Evolutionary conservation across 2,113 vertebrate genomes (phyloP).

Genomic region (Sander lucioperca): DNA sequence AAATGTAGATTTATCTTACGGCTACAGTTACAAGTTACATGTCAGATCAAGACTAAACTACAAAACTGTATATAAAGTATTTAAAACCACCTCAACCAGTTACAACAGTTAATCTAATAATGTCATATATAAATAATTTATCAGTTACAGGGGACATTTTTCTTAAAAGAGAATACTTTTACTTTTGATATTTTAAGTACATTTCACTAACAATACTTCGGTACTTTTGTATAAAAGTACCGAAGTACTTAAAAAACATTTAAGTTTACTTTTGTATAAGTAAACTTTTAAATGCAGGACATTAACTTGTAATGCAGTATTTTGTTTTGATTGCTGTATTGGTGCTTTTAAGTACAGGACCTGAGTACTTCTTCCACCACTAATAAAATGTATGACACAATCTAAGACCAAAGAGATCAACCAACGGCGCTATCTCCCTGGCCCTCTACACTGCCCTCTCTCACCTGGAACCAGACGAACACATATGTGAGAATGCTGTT

Average conservation of each 20-base stretch:
- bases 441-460: no score
- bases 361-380: neutral
- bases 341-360: neutral
- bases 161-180: neutral
- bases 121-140: neutral
- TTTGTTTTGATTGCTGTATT: no score
- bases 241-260: neutral
- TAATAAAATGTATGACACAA: neutral
- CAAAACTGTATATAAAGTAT: no score
- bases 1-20: no score
- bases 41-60: no score
- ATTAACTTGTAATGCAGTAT: neutral
- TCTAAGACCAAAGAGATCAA: neutral
- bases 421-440: no score
- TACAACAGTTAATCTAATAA: neutral
- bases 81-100: no score
- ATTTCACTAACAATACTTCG: neutral
- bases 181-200: neutral
- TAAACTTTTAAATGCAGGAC: neutral
- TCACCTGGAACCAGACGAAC: no score
- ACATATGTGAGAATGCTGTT: no score
- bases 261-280: neutral
- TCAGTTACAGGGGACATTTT: neutral
- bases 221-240: no score
- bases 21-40: no score